Evolutionary conservation across 2,888 invertebrate genomes (phyloP), one percentile per base, ranked within the genome.

Genomic region (Sarcophaga rosellei): DNA sequence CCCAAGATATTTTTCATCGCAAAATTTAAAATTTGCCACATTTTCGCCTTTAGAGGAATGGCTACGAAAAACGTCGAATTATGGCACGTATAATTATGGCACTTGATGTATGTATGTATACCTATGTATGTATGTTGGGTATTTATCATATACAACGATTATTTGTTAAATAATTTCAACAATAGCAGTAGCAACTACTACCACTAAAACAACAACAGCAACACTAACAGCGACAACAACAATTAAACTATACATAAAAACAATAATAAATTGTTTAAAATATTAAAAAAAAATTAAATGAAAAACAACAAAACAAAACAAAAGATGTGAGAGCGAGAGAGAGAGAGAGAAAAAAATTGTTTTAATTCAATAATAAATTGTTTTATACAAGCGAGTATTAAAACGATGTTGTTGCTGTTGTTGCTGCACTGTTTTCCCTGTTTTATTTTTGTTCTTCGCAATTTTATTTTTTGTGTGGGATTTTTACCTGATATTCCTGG

Each of bases 401-500:
- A 69, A 81, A 70, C n/a, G 44, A 35, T 47, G 20, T 47, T 78
- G 61, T 65, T 65, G 69, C 45, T 75, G 15, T 17, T 53, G 68
- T 10, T 69, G 68, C 45, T 53, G 23, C 23, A 44, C 5, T 47
- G 47, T 15, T 15, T 47, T 17, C 2, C 25, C 1, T 35, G 12
- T 23, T 57, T 69, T 68, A 20, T 61, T 74, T 74, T 57, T 25
- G 44, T 57, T 4, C 25, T 6, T 17, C 1, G 1, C 4, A 53
- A 53, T 15, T 21, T 69, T 68, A 44, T 69, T 15, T 72, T 69
- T 15, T 72, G 44, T 57, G 21, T 91, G 92, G 93, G 2, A 35
- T 35, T 96, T 96, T 94, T 95, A 95, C 89, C 95, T 95, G 91
- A 81, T 91, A 89, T 86, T 97, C 96, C 69, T 96, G 95, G 74